Evolutionary conservation across 2,797 vertebrate genomes (phyloP).

Genomic region (Poecilia velifera): DNA sequence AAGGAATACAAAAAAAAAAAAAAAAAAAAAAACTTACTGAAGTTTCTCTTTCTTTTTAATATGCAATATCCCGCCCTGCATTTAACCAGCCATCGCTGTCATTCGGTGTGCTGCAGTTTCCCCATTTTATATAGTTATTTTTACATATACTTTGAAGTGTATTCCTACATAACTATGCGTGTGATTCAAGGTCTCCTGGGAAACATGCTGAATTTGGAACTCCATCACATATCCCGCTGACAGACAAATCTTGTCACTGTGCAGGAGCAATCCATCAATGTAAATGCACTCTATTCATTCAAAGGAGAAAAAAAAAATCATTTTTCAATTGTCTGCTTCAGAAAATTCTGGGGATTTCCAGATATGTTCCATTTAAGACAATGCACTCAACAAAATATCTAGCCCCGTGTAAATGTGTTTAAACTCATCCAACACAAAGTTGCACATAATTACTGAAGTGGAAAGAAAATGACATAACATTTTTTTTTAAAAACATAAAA

Average conservation of each 20-base stretch:
- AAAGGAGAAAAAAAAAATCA: slow-evolving; percentile 6
- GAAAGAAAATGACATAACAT: not conserved
- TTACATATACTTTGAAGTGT: not conserved
- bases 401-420: not conserved
- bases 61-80: slow-evolving; percentile 14
- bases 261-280: slow-evolving; percentile 61
- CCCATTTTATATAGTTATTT: slow-evolving; percentile 10
- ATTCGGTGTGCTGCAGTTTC: slow-evolving; percentile 7
- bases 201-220: slow-evolving; percentile 27
- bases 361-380: slow-evolving; percentile 42
- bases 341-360: slow-evolving; percentile 38
- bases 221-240: slow-evolving; percentile 60
- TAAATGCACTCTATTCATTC: slow-evolving; percentile 49
- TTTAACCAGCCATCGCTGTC: slow-evolving; percentile 28
- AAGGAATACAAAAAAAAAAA: slow-evolving; percentile 16
- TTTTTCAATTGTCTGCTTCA: slow-evolving; percentile 49
- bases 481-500: not conserved
- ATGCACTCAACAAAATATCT: slow-evolving; percentile 34
- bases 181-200: slow-evolving; percentile 34
- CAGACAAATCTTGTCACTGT: slow-evolving; percentile 61
- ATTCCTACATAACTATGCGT: slow-evolving; percentile 17
- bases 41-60: slow-evolving; percentile 43
- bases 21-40: slow-evolving; percentile 17
- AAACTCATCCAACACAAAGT: not conserved
- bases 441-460: not conserved